A percentile compares a stretch with the other conserved stretches of the same genome.
phyloP scores from a whole-genome alignment of 2,888 invertebrate genomes.

The Leptogaster cylindrica region DNA sequence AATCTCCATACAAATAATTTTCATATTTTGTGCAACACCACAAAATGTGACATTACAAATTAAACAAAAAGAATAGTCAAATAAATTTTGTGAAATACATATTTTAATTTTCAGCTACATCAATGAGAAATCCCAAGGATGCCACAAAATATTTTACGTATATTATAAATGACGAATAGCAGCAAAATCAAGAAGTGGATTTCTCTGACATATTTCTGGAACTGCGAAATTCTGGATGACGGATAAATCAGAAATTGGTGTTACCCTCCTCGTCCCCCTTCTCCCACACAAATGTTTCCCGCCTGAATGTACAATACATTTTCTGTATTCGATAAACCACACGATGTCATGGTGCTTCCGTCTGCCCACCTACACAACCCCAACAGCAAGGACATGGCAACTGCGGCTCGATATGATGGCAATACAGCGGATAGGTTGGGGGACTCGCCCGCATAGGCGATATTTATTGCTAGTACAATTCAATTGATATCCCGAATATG shows the following conservation, averaged over 20 bases:
- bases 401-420: constrained; percentile 13
- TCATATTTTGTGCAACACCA: no score
- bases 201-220: constrained; percentile 18
- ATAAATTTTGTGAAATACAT: no score
- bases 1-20: no score
- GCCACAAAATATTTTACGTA: constrained; percentile 25
- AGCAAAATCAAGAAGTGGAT: constrained; percentile 9
- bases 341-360: not conserved
- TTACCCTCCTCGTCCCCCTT: no score
- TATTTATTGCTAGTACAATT: constrained; percentile 30
- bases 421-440: constrained; percentile 16
- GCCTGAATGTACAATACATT: not conserved
- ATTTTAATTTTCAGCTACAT: constrained; percentile 7
- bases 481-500: constrained; percentile 28
- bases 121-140: constrained; percentile 15
- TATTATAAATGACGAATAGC: constrained; percentile 16
- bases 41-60: constrained; percentile 16
- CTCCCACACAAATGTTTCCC: constrained; percentile 32
- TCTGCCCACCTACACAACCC: not conserved
- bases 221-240: constrained; percentile 9
- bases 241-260: constrained; percentile 25
- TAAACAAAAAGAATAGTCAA: not conserved
- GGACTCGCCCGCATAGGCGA: constrained; percentile 17
- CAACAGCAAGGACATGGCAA: constrained; percentile 2
- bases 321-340: constrained; percentile 30